Evolutionary conservation across 2,888 invertebrate species (phyloP).

Genomic region (Arenicola marina): DNA sequence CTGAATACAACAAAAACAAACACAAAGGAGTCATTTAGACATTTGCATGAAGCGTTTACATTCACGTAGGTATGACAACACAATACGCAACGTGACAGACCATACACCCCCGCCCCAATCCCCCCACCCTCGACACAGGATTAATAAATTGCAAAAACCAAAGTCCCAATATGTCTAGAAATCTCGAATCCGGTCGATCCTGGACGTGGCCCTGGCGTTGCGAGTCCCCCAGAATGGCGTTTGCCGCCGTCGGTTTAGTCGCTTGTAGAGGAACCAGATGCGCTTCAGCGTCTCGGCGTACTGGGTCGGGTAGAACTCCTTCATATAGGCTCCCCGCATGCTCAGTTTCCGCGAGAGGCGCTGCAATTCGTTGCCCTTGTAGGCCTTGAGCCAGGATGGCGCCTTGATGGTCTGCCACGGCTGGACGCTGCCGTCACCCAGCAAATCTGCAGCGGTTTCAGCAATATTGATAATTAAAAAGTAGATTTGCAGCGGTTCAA

Average conservation of each 20-base stretch:
- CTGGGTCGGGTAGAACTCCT: conserved; percentile 43
- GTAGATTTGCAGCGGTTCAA: too few relatives aligned
- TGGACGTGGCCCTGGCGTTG: conserved; percentile 3
- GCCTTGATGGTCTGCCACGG: conserved; percentile 82
- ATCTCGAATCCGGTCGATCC: conserved; percentile 21
- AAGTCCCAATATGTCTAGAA: too few relatives aligned
- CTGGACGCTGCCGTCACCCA: conserved; percentile 81
- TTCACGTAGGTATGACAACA: too few relatives aligned
- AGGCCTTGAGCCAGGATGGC: conserved; percentile 88
- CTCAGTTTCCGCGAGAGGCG: conserved; percentile 44
- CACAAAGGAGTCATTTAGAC: too few relatives aligned
- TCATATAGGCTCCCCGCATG: conserved; percentile 41
- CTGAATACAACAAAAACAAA: too few relatives aligned
- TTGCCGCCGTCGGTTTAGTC: conserved; percentile 42
- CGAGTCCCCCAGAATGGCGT: conserved; percentile 23
- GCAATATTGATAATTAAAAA: background rate
- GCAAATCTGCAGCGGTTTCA: conserved; percentile 69
- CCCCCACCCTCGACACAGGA: too few relatives aligned
- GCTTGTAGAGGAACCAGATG: conserved; percentile 48
- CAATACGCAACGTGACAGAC: too few relatives aligned
- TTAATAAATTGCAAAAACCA: too few relatives aligned
- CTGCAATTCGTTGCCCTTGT: conserved; percentile 78
- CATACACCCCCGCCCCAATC: too few relatives aligned
- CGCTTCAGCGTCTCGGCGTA: conserved; percentile 47
- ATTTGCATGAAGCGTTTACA: too few relatives aligned